A percentile compares a stretch with the other conserved stretches of the same genome.
These are phyloP conservation scores for Sebastes itinus DNA, from an alignment of 2,797 vertebrate genomes.

Conservation along the genomic window DNA sequence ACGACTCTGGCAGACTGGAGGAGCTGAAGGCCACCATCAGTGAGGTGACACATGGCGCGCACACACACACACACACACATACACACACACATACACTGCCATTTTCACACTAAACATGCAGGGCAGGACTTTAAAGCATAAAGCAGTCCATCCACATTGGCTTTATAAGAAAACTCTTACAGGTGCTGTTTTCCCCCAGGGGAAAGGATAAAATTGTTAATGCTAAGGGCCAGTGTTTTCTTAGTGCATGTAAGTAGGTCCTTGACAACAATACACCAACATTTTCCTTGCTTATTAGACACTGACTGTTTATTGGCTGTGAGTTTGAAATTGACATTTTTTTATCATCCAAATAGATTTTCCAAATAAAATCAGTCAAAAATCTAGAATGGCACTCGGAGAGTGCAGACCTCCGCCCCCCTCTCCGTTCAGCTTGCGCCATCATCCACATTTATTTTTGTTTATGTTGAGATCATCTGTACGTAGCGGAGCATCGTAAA, in stretches of 20 bases:
- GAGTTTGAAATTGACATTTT: background rate
- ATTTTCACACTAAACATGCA: background rate
- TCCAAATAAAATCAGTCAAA: background rate
- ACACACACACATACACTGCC: background rate
- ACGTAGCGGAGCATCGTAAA: too few relatives aligned
- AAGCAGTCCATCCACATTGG: background rate
- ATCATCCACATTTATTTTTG: too few relatives aligned
- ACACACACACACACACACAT: background rate
- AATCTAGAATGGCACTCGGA: background rate
- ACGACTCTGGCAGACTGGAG: slow-evolving; percentile 81
- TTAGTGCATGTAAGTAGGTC: background rate
- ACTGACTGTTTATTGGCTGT: background rate
- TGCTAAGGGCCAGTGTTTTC: background rate
- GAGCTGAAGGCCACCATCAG: slow-evolving; percentile 77
- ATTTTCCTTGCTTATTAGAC: background rate
- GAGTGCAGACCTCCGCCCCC: too few relatives aligned
- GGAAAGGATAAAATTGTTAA: background rate
- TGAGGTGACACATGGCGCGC: slow-evolving; percentile 75
- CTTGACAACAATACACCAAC: background rate
- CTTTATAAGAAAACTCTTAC: background rate
- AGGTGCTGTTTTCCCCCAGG: too few relatives aligned
- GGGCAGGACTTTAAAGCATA: background rate
- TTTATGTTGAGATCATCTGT: background rate
- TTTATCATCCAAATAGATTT: background rate
- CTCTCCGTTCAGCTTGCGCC: too few relatives aligned